Evolutionary conservation across 1,140 invertebrate genomes (phyloP).

Genomic region (Oryzaephilus surinamensis): DNA sequence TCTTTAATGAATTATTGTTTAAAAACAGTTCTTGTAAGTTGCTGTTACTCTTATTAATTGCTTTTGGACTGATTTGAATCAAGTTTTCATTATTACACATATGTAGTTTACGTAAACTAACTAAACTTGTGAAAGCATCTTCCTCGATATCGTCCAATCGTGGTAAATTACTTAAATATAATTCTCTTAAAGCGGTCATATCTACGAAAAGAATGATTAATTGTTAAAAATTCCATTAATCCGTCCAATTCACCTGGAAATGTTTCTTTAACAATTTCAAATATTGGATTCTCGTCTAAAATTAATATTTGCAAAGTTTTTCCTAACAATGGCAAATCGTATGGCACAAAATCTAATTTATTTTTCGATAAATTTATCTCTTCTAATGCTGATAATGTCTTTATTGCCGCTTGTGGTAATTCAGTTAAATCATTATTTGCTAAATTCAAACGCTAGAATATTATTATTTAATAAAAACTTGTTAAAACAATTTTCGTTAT

Average conservation of each 20-base stretch:
- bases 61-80: too few relatives aligned
- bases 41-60: neutral
- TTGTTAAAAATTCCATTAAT: neutral
- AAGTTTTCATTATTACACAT: constrained; percentile 30
- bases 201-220: too few relatives aligned
- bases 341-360: constrained; percentile 43
- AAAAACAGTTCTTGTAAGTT: constrained; percentile 14
- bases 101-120: constrained; percentile 40
- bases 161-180: constrained; percentile 40
- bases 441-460: constrained; percentile 44
- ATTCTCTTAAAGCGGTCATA: too few relatives aligned
- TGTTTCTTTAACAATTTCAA: constrained; percentile 42
- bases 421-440: constrained; percentile 44
- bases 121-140: constrained; percentile 41
- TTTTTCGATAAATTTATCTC: constrained; percentile 47
- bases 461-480: constrained; percentile 1
- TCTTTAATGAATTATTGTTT: constrained; percentile 29
- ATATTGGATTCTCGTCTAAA: constrained; percentile 46
- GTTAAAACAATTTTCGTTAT: constrained; percentile 11
- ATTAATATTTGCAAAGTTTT: constrained; percentile 42
- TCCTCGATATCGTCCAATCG: constrained; percentile 41
- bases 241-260: constrained; percentile 44
- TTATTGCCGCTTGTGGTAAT: constrained; percentile 36
- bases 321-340: constrained; percentile 39
- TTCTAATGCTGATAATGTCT: constrained; percentile 37